Base-by-base conservation (phyloP, 2,113 vertebrate species). In the Lamprotornis superbus region DNA sequence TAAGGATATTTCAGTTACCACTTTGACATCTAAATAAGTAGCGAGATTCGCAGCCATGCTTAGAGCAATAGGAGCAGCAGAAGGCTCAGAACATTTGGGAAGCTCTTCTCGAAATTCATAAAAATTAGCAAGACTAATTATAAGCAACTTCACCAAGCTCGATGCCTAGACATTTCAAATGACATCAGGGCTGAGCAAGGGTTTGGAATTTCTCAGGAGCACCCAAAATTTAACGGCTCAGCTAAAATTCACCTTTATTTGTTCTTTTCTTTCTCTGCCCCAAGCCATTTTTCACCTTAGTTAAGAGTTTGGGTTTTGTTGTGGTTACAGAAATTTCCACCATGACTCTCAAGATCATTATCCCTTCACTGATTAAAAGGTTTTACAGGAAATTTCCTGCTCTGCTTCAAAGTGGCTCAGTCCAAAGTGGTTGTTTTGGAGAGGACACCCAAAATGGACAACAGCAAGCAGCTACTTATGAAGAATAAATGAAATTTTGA, bases 41-140 rank as follows among this genome's bases (percentile, higher is more conserved):
- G 61, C 0, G 0, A 84, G 69, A 94, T 79, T 87, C 53, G 12
- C 73, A 89, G 83, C 79, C 60, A 1, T 7, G 65, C 91, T 91
- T 17, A 49, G 87, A 96, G 87, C 93, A 94, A 80, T 7, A 28
- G 31, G 86, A 95, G 74, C 89, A 90, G 83, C 95, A 96, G 94
- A 94, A 96, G 91, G 95, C 81, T 60, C 80, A 79, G 93, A 95
- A 90, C 81, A 92, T 91, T 96, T 94, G 87, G 91, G 91, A 95
- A 94, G 39, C 49, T 60, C 76, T 68, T 44, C 77, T 31, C 0
- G 0, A 96, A 92, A 91, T 60, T 91, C 83, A 82, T 89, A 70
- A 95, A 77, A 93, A 94, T 96, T 95, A 93, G 44, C 89, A 91
- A 82, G 69, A 89, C 73, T 95, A 97, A 95, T 95, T 95, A 76